phyloP scores from a whole-genome alignment of 2,797 vertebrate species.

The Squalus acanthias region DNA sequence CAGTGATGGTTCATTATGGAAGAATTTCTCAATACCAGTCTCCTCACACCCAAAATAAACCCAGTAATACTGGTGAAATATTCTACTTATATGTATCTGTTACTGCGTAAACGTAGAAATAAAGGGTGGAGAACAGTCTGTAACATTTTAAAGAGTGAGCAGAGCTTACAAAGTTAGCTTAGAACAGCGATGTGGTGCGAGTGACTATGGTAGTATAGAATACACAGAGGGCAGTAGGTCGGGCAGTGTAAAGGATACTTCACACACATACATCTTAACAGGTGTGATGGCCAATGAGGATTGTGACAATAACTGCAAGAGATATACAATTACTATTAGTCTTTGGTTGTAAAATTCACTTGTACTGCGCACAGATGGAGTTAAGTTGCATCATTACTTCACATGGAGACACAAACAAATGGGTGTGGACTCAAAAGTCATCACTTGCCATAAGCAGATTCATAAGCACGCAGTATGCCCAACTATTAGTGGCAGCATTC shows the following conservation, averaged over 20 bases:
- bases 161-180: neutral
- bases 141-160: neutral
- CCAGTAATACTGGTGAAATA: neutral
- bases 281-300: neutral
- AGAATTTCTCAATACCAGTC: neutral
- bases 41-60: neutral
- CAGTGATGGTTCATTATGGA: neutral
- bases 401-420: neutral
- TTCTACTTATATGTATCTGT: too few species aligned
- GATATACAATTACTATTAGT: neutral
- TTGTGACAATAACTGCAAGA: neutral
- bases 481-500: neutral
- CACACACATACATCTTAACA: neutral
- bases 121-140: neutral
- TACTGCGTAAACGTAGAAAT: neutral
- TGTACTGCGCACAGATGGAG: neutral
- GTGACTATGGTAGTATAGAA: neutral
- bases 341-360: neutral
- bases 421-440: neutral
- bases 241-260: neutral
- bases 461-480: neutral
- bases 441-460: neutral
- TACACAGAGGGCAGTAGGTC: neutral
- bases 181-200: neutral
- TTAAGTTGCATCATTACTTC: neutral